A percentile compares a stretch with the other conserved stretches of the same genome.
Evolutionary conservation across 2,113 vertebrate genomes (phyloP).

Genomic region (Rattus rattus): DNA sequence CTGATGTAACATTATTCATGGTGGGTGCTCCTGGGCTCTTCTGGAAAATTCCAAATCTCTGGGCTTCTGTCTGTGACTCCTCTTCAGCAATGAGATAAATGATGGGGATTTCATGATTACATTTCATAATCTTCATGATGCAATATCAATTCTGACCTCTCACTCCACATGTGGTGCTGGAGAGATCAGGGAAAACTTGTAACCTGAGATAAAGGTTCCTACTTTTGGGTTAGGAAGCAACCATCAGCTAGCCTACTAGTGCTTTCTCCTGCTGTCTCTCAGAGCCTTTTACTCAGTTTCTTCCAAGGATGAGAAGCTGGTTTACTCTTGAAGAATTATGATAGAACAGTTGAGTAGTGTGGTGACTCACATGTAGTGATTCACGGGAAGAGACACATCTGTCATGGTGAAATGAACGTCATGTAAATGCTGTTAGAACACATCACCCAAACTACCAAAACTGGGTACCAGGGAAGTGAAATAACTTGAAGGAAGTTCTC

Average conservation of each 20-base stretch:
- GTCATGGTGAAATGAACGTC: neutral
- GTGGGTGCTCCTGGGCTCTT: neutral
- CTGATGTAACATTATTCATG: neutral
- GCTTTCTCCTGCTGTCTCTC: neutral
- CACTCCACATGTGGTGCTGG: neutral
- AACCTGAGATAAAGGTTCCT: neutral
- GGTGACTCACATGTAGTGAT: neutral
- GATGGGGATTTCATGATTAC: neutral
- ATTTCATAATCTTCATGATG: neutral
- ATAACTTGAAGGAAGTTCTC: neutral
- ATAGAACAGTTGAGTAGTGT: neutral
- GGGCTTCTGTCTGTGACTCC: neutral
- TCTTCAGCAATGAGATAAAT: neutral
- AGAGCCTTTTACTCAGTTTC: neutral
- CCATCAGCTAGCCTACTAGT: neutral
- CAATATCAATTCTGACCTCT: neutral
- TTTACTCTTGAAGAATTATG: neutral
- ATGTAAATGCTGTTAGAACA: neutral
- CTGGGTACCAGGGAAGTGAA: neutral
- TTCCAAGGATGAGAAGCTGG: neutral
- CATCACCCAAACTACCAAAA: neutral
- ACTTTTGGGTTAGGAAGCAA: neutral
- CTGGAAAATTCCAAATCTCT: neutral
- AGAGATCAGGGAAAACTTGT: neutral
- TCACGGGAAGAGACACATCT: neutral